A percentile compares a stretch with the other conserved stretches of the same genome.
These are phyloP conservation scores for Carabus problematicus DNA, from an alignment of 2,888 invertebrate genomes.

Conservation along the genomic window DNA sequence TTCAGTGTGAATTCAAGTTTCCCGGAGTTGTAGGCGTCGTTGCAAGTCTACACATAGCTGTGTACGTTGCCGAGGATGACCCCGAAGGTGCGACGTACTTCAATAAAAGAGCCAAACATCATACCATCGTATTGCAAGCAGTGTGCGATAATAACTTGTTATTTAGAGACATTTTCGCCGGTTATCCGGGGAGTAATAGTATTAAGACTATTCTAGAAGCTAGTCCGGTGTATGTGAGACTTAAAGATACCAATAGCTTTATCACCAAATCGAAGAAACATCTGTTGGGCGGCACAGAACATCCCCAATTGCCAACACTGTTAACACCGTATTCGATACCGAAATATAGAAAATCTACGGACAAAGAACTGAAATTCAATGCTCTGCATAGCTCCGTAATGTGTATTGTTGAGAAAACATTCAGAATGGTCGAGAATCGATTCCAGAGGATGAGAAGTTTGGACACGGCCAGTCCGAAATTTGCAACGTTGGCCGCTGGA, in stretches of 20 bases:
- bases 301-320: constrained; percentile 47
- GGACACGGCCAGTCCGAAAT: constrained; percentile 45
- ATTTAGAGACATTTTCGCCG: constrained; percentile 47
- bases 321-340: constrained; percentile 46
- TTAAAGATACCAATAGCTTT: constrained; percentile 43
- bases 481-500: constrained; percentile 46
- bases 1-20: constrained; percentile 45
- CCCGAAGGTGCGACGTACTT: constrained; percentile 42
- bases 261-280: constrained; percentile 45
- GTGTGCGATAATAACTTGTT: constrained; percentile 48
- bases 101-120: constrained; percentile 44
- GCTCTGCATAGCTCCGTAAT: constrained; percentile 46
- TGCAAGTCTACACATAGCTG: constrained; percentile 46
- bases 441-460: constrained; percentile 47
- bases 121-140: constrained; percentile 48
- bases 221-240: constrained; percentile 45
- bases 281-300: constrained; percentile 48
- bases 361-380: constrained; percentile 46
- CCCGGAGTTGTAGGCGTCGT: constrained; percentile 47
- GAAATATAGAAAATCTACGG: constrained; percentile 28
- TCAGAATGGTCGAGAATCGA: constrained; percentile 46
- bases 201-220: constrained; percentile 46
- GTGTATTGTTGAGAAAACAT: constrained; percentile 47
- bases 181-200: constrained; percentile 47
- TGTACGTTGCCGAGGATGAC: constrained; percentile 36